Evolutionary conservation across 2,888 invertebrate genomes (phyloP).

Genomic region (Drosophila koepferae): DNA sequence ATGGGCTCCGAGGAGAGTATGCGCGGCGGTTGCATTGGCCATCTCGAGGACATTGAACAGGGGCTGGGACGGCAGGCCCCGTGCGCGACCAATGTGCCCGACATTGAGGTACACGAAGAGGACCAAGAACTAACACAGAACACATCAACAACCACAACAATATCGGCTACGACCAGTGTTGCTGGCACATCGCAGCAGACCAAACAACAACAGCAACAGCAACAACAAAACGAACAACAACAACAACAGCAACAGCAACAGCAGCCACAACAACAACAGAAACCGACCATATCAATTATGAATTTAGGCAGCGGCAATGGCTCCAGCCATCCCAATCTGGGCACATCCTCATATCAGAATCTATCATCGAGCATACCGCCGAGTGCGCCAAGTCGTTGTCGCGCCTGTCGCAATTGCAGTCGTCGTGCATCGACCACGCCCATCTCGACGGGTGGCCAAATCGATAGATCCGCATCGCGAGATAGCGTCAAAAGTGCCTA

Average conservation of each 20-base stretch:
- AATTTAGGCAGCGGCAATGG: constrained; percentile 68
- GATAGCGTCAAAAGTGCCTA: constrained; percentile 92
- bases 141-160: constrained; percentile 63
- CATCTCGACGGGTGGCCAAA: constrained; percentile 88
- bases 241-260: constrained; percentile 82
- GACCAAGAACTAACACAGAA: constrained; percentile 74
- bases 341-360: constrained; percentile 85
- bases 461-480: constrained; percentile 93
- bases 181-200: constrained; percentile 85
- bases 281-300: constrained; percentile 87
- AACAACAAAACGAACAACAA: constrained; percentile 34
- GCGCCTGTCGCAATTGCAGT: constrained; percentile 89
- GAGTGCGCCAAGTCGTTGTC: constrained; percentile 86
- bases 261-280: constrained; percentile 85
- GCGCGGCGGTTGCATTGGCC: constrained; percentile 85
- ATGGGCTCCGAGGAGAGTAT: constrained; percentile 93
- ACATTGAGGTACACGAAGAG: constrained; percentile 86
- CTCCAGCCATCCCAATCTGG: constrained; percentile 71
- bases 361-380: constrained; percentile 86
- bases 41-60: constrained; percentile 85
- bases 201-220: constrained; percentile 67
- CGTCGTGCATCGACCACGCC: constrained; percentile 93
- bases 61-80: constrained; percentile 53
- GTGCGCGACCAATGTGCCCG: constrained; percentile 83
- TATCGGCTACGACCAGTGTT: constrained; percentile 50